Evolutionary conservation across 2,113 vertebrate species (phyloP).

Genomic region (Chrysemys picta): DNA sequence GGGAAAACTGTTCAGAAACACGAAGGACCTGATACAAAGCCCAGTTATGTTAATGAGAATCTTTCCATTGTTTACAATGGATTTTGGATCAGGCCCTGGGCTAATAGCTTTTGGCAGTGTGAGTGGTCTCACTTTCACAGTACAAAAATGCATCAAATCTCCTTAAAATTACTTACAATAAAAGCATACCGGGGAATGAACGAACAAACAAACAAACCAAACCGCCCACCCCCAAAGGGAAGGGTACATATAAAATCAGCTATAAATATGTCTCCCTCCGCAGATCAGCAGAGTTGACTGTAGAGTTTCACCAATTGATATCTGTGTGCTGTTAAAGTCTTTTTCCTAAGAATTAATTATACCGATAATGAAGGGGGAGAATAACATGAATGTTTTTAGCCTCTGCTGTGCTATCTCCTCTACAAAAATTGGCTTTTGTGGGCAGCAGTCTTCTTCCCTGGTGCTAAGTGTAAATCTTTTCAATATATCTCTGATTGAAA

Average conservation of each 20-base stretch:
- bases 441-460: neutral
- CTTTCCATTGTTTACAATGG: neutral
- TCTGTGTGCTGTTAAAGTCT: neutral
- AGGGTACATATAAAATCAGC: neutral
- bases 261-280: neutral
- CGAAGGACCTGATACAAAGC: neutral
- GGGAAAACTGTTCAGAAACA: neutral
- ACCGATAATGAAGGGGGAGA: neutral
- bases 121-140: neutral
- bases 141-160: neutral
- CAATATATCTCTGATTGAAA: neutral
- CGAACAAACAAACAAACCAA: neutral
- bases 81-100: neutral
- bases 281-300: neutral
- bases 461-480: constrained; percentile 5
- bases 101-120: neutral
- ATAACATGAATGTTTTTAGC: neutral
- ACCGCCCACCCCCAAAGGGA: neutral
- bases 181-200: neutral
- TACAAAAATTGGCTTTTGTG: neutral
- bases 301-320: neutral
- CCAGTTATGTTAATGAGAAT: neutral
- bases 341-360: neutral
- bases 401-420: neutral
- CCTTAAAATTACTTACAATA: neutral